Evolutionary conservation across 1,140 invertebrate species (phyloP).

Genomic region (Scaptodrosophila lebanonensis): DNA sequence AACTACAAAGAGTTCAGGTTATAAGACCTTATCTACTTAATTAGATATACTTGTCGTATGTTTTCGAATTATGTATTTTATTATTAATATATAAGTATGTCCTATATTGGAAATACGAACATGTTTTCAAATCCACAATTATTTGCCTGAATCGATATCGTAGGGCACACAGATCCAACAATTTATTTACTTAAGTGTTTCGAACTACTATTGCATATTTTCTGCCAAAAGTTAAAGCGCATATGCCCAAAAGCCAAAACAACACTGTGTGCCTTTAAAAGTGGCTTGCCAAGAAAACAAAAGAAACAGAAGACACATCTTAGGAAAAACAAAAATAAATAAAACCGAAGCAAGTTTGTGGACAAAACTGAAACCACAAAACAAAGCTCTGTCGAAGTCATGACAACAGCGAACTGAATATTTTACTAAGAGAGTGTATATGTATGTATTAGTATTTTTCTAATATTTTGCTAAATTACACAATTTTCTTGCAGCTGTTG

Average conservation of each 20-base stretch:
- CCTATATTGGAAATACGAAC: too few species aligned
- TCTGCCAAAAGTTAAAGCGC: conserved; percentile 24
- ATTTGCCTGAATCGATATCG: too few species aligned
- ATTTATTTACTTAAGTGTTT: too few species aligned
- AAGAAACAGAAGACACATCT: background rate
- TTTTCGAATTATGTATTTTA: too few species aligned
- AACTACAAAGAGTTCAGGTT: too few species aligned
- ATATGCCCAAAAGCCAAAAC: conserved; percentile 38
- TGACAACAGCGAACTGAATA: conserved; percentile 48
- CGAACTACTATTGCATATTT: too few species aligned
- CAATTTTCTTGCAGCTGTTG: conserved; percentile 59
- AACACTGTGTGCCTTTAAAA: conserved; percentile 24
- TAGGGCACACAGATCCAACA: too few species aligned
- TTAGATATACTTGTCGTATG: too few species aligned
- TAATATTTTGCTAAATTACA: conserved; percentile 67
- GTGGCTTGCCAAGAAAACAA: conserved; percentile 7
- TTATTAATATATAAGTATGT: too few species aligned
- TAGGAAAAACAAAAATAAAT: conserved; percentile 6
- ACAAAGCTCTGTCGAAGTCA: conserved; percentile 16
- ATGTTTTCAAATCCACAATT: too few species aligned
- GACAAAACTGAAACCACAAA: conserved; percentile 31
- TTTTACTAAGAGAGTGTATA: conserved; percentile 54
- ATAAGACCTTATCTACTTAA: too few species aligned
- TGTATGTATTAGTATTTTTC: conserved; percentile 47
- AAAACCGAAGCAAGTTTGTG: conserved; percentile 13